phyloP scores from a whole-genome alignment of 2,888 invertebrate species.

The Nezara viridula region DNA sequence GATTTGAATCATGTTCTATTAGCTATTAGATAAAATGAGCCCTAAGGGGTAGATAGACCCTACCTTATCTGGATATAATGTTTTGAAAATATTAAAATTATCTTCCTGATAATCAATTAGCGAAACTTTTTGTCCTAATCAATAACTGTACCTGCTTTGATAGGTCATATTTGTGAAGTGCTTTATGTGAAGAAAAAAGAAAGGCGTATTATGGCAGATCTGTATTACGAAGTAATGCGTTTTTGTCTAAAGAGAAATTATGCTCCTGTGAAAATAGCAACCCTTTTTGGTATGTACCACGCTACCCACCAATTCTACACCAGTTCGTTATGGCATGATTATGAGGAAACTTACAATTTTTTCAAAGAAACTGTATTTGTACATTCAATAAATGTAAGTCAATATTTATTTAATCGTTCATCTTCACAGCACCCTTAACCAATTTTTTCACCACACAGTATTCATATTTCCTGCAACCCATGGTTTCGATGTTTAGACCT shows the following conservation, averaged over 20 bases:
- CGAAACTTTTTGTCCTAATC: background rate
- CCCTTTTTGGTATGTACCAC: constrained; percentile 30
- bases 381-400: constrained; percentile 52
- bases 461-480: too few relatives aligned
- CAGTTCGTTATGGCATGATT: constrained; percentile 20
- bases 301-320: constrained; percentile 26
- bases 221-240: constrained; percentile 47
- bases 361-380: constrained; percentile 53
- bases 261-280: constrained; percentile 12
- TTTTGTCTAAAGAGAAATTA: constrained; percentile 44
- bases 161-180: constrained; percentile 11
- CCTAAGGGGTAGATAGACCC: too few relatives aligned
- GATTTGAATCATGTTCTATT: too few relatives aligned
- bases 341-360: constrained; percentile 19
- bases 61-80: too few relatives aligned
- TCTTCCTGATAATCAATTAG: background rate
- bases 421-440: too few relatives aligned
- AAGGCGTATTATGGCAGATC: constrained; percentile 5
- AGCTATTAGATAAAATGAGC: too few relatives aligned
- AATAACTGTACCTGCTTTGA: background rate
- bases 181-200: constrained; percentile 38
- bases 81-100: background rate
- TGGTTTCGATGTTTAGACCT: too few relatives aligned
- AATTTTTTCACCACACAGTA: background rate
- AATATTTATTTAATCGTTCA: background rate